Percentiles rank a stretch among this genome's conserved stretches.
Evolutionary conservation across 1,140 invertebrate genomes (phyloP).

Genomic region (Archivesica marissinica): DNA sequence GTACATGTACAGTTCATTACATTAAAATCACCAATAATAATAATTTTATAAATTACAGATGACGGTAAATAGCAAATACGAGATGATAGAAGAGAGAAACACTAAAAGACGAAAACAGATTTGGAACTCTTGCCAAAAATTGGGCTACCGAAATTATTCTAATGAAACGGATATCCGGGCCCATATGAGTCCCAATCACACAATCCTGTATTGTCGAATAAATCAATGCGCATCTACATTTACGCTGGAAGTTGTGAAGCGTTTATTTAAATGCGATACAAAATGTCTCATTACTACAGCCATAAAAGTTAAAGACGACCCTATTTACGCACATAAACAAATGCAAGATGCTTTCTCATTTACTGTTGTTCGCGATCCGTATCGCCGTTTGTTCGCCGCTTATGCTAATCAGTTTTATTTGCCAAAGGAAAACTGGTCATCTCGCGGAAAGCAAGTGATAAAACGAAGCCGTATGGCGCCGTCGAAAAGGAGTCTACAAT

Average conservation of each 20-base stretch:
- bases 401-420: conserved; percentile 12
- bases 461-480: background rate
- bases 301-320: background rate
- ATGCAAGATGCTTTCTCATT: background rate
- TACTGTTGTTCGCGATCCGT: background rate
- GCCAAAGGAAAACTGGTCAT: conserved; percentile 6
- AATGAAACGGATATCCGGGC: background rate
- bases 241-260: background rate
- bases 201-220: background rate
- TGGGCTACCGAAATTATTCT: background rate
- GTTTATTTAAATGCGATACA: conserved; percentile 1
- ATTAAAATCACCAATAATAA: too few species aligned
- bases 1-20: too few species aligned
- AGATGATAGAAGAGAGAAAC: background rate
- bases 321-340: background rate
- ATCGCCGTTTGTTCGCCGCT: background rate
- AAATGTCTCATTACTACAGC: conserved; percentile 3
- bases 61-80: too few species aligned
- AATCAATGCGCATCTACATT: conserved; percentile 3
- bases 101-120: background rate
- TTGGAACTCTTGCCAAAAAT: background rate
- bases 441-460: background rate
- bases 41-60: too few species aligned
- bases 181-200: conserved; percentile 1
- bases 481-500: background rate